Percentiles rank a stretch among this genome's conserved stretches.
Conservation (phyloP, 2,797 vertebrate genomes). For the Kryptopterus vitreolus region DNA sequence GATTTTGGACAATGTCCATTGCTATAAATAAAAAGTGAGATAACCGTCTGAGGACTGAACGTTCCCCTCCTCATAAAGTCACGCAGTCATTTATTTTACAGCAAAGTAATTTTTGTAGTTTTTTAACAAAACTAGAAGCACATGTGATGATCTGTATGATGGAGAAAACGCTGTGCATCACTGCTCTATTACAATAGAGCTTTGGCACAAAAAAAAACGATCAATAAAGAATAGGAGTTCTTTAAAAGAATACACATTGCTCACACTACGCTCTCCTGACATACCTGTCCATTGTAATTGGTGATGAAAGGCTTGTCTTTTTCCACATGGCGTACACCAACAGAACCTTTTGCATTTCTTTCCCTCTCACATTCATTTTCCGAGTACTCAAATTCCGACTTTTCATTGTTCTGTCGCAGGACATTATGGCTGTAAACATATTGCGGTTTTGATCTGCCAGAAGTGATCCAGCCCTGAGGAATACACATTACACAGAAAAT, state of each 20-base stretch:
- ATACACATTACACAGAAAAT: constrained; percentile 52
- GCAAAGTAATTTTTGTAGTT: background rate
- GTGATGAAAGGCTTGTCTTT: constrained; percentile 15
- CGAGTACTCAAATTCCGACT: constrained; percentile 58
- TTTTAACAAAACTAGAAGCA: background rate
- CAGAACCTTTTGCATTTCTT: constrained; percentile 56
- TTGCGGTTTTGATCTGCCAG: constrained; percentile 61
- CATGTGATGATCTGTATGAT: background rate
- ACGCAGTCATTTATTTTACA: background rate
- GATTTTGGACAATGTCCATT: too few relatives aligned
- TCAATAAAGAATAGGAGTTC: background rate
- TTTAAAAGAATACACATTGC: background rate
- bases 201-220: too few relatives aligned
- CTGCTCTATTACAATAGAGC: background rate
- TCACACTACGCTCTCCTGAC: background rate
- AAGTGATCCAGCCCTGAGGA: constrained; percentile 51
- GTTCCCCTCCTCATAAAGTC: background rate
- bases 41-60: too few relatives aligned
- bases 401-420: constrained; percentile 51
- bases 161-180: background rate
- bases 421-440: constrained; percentile 69
- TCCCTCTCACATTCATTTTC: constrained; percentile 67
- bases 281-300: constrained; percentile 39
- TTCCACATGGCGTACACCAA: constrained; percentile 19
- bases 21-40: too few relatives aligned